A percentile compares a stretch with the other conserved stretches of the same genome.
Conservation (phyloP, 2,797 vertebrate species). For the Petrocephalus schoutedeni region DNA sequence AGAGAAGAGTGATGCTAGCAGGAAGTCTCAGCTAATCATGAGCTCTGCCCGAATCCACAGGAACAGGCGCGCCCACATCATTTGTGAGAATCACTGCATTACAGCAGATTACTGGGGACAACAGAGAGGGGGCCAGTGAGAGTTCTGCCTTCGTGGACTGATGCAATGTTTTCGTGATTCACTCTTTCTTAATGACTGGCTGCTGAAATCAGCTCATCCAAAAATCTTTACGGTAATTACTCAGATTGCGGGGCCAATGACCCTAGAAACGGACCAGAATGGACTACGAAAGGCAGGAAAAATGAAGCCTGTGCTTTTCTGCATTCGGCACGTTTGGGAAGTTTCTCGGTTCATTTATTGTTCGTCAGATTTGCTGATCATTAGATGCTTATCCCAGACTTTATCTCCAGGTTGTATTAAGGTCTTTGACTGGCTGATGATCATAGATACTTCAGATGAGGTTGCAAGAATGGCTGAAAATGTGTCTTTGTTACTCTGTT, state of each 20-base stretch:
- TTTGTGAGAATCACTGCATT: background rate
- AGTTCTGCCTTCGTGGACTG: slow-evolving; percentile 5
- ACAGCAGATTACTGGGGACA: background rate
- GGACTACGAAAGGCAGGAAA: background rate
- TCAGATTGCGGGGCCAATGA: slow-evolving; percentile 9
- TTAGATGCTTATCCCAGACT: background rate
- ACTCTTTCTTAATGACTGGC: slow-evolving; percentile 4
- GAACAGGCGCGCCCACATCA: background rate
- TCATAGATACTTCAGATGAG: background rate
- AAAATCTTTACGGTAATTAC: slow-evolving; percentile 16
- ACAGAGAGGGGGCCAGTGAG: background rate
- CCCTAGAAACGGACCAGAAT: background rate
- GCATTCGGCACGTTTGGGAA: background rate
- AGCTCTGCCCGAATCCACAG: slow-evolving; percentile 9
- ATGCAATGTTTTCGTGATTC: background rate
- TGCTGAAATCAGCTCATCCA: background rate
- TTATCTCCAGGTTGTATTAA: background rate
- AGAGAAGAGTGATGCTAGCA: background rate
- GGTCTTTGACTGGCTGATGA: background rate
- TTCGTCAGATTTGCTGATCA: background rate
- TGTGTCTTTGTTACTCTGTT: background rate
- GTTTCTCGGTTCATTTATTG: background rate
- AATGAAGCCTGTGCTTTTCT: background rate
- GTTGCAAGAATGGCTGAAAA: background rate
- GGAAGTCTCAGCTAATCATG: background rate